Evolutionary conservation across 2,888 invertebrate species (phyloP), one percentile per base, ranked within the genome.

Genomic region (Mellilla xanthometata): DNA sequence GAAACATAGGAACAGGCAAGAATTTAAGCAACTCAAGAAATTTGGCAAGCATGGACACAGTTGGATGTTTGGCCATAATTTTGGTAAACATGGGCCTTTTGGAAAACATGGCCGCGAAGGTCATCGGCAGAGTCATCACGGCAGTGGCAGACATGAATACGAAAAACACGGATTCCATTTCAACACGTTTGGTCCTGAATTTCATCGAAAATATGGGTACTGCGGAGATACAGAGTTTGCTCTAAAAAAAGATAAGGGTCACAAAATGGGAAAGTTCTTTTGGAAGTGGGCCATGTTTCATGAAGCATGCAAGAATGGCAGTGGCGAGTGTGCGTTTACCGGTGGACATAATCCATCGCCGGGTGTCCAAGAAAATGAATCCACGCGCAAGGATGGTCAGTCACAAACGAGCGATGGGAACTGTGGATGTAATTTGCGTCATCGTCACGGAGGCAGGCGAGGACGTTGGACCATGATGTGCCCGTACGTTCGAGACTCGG

Each of bases 231-330:
- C 24, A 11, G 39, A 34, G 26, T 30, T 30, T 35, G 35, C 11
- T 12, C 49, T 12, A 8, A 47, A 40, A 12, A 40, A 46, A 3
- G 49, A 7, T 31, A 57, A 30, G 33, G 45, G 33, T 33, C 52
- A 49, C 24, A 30, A 55, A 39, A 58, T 22, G 36, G 56, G 49
- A 26, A 60, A 65, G 11, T 49, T 50, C 39, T 52, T 49, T 12
- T 52, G 58, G 39, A 52, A 51, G 26, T 42, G 44, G 42, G 39
- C 52, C 11, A 33, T 43, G 19, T 41, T 27, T 1, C 54, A 56
- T 8, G 58, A 55, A 45, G 23, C 38, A 2, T 39, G 58, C 13
- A 38, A 62, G 15, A 58, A 54, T 10, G 51, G 54, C 1, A 56
- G 53, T 32, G 49, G 31, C 9, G 42, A 50, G 12, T 39, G 29